Base-by-base conservation (phyloP, 2,888 invertebrate species). In the Thymelicus lineola region DNA sequence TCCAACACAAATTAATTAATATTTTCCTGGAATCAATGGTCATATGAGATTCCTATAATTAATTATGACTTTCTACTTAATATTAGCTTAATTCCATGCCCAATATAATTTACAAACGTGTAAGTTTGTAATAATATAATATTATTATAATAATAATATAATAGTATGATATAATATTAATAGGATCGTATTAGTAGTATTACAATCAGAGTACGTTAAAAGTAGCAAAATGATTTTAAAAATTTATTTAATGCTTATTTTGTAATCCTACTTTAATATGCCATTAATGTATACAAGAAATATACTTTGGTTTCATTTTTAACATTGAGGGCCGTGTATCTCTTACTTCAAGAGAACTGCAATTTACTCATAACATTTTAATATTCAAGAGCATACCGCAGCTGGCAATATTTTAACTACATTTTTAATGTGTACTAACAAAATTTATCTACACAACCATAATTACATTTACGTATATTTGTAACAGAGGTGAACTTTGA, bases 301-400 rank as follows among this genome's bases (percentile, higher is more conserved):
- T 35, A 35, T 17, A 20, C 20, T 53, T 53, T 20, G 4, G 53
- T 12, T 20, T 12, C 20, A 17, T 20, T 55, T 35, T 28, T 14
- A 53, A 53, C 50, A 55, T 35, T 55, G 35, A 35, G 55, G 6
- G 55, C 6, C 28, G 35, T 55, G 55, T 35, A 55, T 55, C 55
- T 28, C 35, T 35, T 58, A 17, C 58, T 58, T 58, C 36, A 58
- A 58, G 58, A 58, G 58, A 38, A 10, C 58, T 38, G 58, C 28
- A 55, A 55, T 55, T 38, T 58, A 38, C 58, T 58, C 38, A 38
- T 58, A 58, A 58, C 38, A 58, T 58, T 58, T 58, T 58, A 58
- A 38, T 58, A 58, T 38, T n/a, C 58, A 58, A 58, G 58, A 58
- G 58, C 58, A 10, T 7, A 58, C 38, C 58, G 36, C 38, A 58